Evolutionary conservation across 2,797 vertebrate genomes (phyloP).

Genomic region (Hybognathus amarus): DNA sequence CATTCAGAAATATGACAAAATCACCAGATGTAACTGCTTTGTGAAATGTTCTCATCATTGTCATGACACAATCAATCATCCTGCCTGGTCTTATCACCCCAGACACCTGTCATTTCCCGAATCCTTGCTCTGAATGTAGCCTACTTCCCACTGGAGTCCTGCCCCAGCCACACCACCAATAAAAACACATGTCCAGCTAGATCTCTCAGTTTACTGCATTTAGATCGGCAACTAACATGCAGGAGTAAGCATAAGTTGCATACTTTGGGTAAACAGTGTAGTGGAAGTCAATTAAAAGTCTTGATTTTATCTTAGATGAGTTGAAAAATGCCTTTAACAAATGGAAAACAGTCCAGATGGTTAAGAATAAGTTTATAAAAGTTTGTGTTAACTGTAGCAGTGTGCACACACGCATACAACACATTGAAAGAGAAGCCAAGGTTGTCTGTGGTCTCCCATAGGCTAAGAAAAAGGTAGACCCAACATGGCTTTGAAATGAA

Average conservation of each 20-base stretch:
- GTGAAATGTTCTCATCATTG: not conserved
- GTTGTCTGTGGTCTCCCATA: not conserved
- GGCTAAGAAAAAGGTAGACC: not conserved
- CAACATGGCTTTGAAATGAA: not conserved
- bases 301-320: not conserved
- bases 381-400: not conserved
- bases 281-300: not conserved
- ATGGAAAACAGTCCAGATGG: conserved; percentile 18
- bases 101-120: conserved; percentile 7
- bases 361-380: not conserved
- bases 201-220: not conserved
- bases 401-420: not conserved
- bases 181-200: not conserved
- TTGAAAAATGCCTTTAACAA: not conserved
- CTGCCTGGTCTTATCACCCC: not conserved
- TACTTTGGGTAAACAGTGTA: not conserved
- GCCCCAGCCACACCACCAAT: not conserved
- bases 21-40: conserved; percentile 1
- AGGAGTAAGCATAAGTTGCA: not conserved
- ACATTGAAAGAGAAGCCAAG: not conserved
- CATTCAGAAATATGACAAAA: conserved; percentile 2
- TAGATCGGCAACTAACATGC: not conserved
- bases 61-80: not conserved
- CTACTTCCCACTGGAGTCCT: not conserved
- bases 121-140: not conserved